Conservation (phyloP, 1,140 invertebrate species). For the Rhagoletis zephyria region DNA sequence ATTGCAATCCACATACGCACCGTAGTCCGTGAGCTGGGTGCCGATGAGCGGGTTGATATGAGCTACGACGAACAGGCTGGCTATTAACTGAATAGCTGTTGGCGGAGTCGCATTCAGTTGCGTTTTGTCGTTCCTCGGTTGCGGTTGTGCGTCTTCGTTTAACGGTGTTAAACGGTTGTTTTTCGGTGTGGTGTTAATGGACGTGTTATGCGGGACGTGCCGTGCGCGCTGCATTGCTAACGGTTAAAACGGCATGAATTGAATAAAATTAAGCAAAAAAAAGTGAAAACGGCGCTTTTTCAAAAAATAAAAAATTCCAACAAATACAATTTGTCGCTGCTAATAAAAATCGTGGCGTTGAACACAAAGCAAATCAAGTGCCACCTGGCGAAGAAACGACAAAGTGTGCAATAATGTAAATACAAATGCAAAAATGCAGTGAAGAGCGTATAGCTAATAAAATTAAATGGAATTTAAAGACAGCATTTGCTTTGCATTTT, state of each 20-base stretch:
- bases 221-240: background rate
- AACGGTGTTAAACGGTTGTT: background rate
- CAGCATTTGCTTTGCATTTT: background rate
- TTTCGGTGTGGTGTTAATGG: background rate
- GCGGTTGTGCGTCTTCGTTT: background rate
- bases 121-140: conserved; percentile 31
- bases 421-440: background rate
- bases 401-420: conserved; percentile 1
- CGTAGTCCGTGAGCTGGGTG: conserved; percentile 4
- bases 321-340: background rate
- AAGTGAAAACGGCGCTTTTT: background rate
- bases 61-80: background rate
- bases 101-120: conserved; percentile 26
- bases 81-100: background rate
- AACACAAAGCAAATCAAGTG: background rate
- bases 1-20: conserved; percentile 14
- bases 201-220: background rate
- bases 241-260: background rate
- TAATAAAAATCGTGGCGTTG: background rate
- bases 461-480: conserved; percentile 32
- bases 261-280: background rate
- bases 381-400: background rate
- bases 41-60: conserved; percentile 27
- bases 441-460: background rate
- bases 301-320: background rate